Percentiles rank a stretch among this genome's conserved stretches.
Evolutionary conservation across 2,113 vertebrate species (phyloP).

Genomic region (Scytalopus superciliaris): DNA sequence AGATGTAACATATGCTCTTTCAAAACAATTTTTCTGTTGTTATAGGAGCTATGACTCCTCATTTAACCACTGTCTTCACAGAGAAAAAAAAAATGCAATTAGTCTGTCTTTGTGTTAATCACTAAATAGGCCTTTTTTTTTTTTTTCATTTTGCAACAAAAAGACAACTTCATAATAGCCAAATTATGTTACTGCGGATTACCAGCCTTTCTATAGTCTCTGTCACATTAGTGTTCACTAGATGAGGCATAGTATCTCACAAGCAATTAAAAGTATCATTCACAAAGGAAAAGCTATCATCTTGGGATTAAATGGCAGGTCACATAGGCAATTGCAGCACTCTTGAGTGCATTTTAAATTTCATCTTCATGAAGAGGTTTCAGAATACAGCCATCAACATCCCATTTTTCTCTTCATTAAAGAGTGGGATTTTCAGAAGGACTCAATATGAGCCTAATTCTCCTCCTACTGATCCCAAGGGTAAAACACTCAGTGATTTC

Average conservation of each 20-base stretch:
- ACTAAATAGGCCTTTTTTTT: not conserved
- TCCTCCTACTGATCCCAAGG: not conserved
- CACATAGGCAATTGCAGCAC: not conserved
- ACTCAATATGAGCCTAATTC: not conserved
- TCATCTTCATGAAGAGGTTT: not conserved
- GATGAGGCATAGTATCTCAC: not conserved
- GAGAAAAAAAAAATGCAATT: not conserved
- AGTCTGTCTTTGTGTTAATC: not conserved
- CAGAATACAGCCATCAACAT: not conserved
- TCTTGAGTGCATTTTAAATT: not conserved
- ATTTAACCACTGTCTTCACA: not conserved
- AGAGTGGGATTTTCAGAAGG: not conserved
- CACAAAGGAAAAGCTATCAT: not conserved
- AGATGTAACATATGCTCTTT: not conserved
- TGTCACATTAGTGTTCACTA: not conserved
- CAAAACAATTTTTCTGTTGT: not conserved
- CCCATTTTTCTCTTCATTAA: not conserved
- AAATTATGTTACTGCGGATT: not conserved
- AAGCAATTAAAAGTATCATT: constrained; percentile 19
- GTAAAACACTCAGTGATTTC: not conserved
- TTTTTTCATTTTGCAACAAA: not conserved
- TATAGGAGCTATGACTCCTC: not conserved
- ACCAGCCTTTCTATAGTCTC: not conserved
- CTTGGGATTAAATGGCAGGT: not conserved
- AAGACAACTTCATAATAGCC: not conserved